These are phyloP conservation scores for Eugnorisma glareosa DNA, from an alignment of 2,888 invertebrate genomes.

Conservation along the genomic window DNA sequence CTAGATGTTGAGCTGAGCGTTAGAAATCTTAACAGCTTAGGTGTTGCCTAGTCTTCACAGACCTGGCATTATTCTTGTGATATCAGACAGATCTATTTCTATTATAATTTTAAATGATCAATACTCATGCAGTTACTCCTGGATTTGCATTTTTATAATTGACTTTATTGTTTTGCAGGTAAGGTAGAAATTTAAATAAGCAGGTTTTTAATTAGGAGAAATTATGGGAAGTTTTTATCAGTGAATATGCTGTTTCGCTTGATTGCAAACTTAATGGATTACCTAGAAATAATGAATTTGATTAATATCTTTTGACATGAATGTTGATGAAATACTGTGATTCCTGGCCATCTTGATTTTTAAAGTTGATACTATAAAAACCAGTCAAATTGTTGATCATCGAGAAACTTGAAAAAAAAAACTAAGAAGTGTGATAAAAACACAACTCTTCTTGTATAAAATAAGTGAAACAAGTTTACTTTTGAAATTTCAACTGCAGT, in stretches of 20 bases:
- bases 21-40: not conserved
- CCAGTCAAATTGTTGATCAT: not conserved
- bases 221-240: conserved; percentile 24
- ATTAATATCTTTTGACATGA: too few relatives aligned
- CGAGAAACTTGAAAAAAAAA: conserved; percentile 1
- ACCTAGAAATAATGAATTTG: not conserved
- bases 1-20: not conserved
- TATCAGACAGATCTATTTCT: conserved; percentile 36
- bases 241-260: conserved; percentile 14
- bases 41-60: not conserved
- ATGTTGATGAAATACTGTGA: not conserved
- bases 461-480: conserved; percentile 15
- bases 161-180: conserved; percentile 17
- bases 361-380: not conserved
- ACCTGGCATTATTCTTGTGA: conserved; percentile 22
- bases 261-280: conserved; percentile 26
- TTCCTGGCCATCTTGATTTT: not conserved
- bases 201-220: conserved; percentile 47
- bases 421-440: not conserved
- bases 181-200: conserved; percentile 41
- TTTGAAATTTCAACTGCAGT: conserved; percentile 3
- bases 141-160: conserved; percentile 41
- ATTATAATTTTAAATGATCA: conserved; percentile 61
- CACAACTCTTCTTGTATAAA: not conserved
- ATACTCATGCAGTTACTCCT: conserved; percentile 10